These are phyloP conservation scores for Sinopyrophorus schimmeli DNA, from an alignment of 2,888 invertebrate species.

Conservation along the genomic window DNA sequence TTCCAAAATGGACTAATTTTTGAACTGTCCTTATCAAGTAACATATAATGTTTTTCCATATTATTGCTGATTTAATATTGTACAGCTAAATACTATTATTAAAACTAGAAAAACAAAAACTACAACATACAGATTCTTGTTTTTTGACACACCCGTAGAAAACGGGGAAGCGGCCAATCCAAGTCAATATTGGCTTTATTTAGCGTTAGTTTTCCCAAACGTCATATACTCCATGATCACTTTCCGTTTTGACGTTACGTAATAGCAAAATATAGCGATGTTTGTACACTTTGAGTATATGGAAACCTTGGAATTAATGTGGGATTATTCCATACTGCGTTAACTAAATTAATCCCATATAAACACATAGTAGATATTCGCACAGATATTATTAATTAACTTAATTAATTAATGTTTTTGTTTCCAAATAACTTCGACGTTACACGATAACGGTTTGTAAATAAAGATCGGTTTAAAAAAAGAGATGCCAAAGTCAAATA, in stretches of 20 bases:
- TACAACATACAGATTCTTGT: constrained; percentile 39
- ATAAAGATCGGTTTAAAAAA: too few relatives aligned
- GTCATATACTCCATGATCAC: not conserved
- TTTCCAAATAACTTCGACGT: too few relatives aligned
- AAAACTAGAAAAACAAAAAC: constrained; percentile 44
- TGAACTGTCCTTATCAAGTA: constrained; percentile 39
- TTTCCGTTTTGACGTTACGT: not conserved
- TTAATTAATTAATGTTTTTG: too few relatives aligned
- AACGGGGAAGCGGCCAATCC: constrained; percentile 1
- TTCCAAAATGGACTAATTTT: constrained; percentile 42
- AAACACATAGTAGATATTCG: too few relatives aligned
- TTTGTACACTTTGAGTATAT: too few relatives aligned
- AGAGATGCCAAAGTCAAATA: too few relatives aligned
- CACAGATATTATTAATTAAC: too few relatives aligned
- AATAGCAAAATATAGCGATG: not conserved
- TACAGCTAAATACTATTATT: constrained; percentile 4
- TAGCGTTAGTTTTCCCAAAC: not conserved
- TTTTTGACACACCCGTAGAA: constrained; percentile 28
- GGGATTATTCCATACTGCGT: too few relatives aligned
- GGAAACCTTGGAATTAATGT: too few relatives aligned
- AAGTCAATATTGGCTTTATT: constrained; percentile 9
- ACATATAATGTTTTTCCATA: constrained; percentile 39
- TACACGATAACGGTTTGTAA: too few relatives aligned
- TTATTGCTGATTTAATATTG: not conserved
- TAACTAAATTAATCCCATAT: too few relatives aligned